Percentiles rank a stretch among this genome's conserved stretches.
These are phyloP conservation scores for Lasius platythorax DNA, from an alignment of 2,888 invertebrate genomes.

Conservation along the genomic window DNA sequence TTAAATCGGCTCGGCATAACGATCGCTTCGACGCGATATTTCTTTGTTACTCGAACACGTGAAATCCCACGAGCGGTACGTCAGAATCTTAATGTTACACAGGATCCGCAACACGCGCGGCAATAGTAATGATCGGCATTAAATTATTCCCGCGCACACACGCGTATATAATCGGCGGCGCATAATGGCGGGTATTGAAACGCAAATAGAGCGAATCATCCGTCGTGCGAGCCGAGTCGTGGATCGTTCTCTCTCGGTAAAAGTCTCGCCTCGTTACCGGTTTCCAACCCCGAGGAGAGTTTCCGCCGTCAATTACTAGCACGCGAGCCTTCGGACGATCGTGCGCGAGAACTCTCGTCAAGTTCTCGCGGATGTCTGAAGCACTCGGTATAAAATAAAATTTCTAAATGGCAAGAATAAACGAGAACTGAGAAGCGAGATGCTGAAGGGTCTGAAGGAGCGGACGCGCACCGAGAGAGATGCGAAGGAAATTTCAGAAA, in stretches of 20 bases:
- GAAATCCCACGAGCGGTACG: slow-evolving; percentile 2
- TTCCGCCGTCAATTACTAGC: slow-evolving; percentile 73
- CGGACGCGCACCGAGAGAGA: slow-evolving; percentile 4
- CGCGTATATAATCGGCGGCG: slow-evolving; percentile 61
- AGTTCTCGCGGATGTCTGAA: slow-evolving; percentile 70
- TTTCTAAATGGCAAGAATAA: slow-evolving; percentile 11
- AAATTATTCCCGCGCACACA: slow-evolving; percentile 68
- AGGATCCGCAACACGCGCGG: slow-evolving; percentile 5
- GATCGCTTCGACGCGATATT: slow-evolving; percentile 1
- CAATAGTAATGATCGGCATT: slow-evolving; percentile 60
- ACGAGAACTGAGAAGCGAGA: not conserved
- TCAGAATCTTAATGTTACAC: not conserved
- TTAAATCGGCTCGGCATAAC: not conserved
- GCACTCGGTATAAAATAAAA: not conserved
- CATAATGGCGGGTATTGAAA: slow-evolving; percentile 67
- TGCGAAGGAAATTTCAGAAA: not conserved
- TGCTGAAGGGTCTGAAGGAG: not conserved
- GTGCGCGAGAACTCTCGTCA: slow-evolving; percentile 69
- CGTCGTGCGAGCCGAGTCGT: slow-evolving; percentile 43
- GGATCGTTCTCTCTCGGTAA: slow-evolving; percentile 60
- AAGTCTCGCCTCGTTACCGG: slow-evolving; percentile 74
- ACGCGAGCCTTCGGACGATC: slow-evolving; percentile 70
- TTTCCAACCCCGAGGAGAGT: slow-evolving; percentile 69
- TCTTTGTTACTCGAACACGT: slow-evolving; percentile 1
- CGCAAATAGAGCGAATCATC: slow-evolving; percentile 70